These are phyloP conservation scores for Hippocampus comes DNA, from an alignment of 2,113 vertebrate species.

Conservation along the genomic window DNA sequence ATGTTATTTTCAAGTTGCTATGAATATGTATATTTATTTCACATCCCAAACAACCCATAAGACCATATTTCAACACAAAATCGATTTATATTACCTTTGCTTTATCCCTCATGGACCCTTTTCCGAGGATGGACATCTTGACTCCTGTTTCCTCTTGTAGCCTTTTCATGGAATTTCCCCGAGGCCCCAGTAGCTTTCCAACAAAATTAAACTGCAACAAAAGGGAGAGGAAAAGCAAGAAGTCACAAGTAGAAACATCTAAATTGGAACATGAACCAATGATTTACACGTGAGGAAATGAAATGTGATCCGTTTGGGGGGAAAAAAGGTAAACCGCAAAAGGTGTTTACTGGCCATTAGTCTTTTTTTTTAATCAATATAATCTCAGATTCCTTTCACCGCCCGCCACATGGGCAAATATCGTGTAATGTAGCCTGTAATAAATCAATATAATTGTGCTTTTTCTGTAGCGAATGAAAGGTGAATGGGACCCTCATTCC, in stretches of 20 bases:
- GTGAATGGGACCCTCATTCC: conserved; percentile 38
- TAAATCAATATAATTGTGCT: conserved; percentile 56
- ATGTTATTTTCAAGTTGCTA: conserved; percentile 21
- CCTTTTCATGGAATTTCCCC: conserved; percentile 98
- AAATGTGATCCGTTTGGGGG: conserved; percentile 29
- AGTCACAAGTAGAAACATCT: conserved; percentile 19
- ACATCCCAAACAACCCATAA: conserved; percentile 8
- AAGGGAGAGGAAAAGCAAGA: conserved; percentile 38
- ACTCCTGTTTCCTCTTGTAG: conserved; percentile 98
- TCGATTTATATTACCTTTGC: conserved; percentile 80
- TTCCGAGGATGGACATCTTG: conserved; percentile 99
- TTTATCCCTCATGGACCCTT: conserved; percentile 99
- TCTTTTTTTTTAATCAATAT: conserved; percentile 50
- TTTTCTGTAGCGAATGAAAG: conserved; percentile 40
- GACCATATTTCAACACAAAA: conserved; percentile 29
- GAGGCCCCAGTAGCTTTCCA: conserved; percentile 95
- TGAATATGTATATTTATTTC: conserved; percentile 34
- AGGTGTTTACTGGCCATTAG: conserved; percentile 34
- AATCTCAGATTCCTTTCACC: conserved; percentile 45
- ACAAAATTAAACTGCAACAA: conserved; percentile 96
- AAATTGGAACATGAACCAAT: conserved; percentile 7
- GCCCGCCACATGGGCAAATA: conserved; percentile 44
- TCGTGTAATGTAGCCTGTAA: conserved; percentile 37
- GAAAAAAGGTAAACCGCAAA: conserved; percentile 36
- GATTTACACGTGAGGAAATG: conserved; percentile 21